Evolutionary conservation across 2,113 vertebrate genomes (phyloP), one percentile per base, ranked within the genome.

Genomic region (Perca flavescens): DNA sequence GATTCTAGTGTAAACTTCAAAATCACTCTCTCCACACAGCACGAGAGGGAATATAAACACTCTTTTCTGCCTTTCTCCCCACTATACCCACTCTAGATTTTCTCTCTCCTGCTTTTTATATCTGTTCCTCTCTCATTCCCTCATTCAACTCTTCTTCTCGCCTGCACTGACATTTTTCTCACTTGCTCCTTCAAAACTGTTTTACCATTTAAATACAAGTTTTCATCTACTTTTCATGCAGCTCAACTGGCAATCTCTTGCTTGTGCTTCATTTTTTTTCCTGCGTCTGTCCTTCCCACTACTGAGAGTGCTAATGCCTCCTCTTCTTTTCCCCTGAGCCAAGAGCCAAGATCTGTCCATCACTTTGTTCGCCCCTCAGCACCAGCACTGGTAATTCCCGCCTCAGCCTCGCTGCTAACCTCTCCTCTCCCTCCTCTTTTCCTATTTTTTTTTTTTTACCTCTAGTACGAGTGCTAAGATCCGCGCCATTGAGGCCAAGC

Each of bases 401-500:
- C 58, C 58, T 72, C 72, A 73, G 60, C 61, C 60, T 78, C n/a
- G 3, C 50, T 5, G 21, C 76, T 87, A 71, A 80, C 63, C n/a
- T 81, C 77, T 69, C 31, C 53, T 36, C n/a, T 67, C 16, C 46
- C 12, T 14, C 40, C 28, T 21, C 31, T 47, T 52, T 57, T 21
- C 14, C 17, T 14, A 8, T 34, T 11, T 60, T 52, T 21, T 13
- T 15, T 15, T 14, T 72, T 8, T 17, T 4, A 11, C 34, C 61
- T 87, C 64, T 10, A 99, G 98, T 22, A 97, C 98, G 77, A 99
- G 96, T 78, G 97, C 97, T 13, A 99, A 99, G 92, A 99, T 99
- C 84, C 97, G 98, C 77, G 98, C 97, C 88, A 99, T 99, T 50
- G 98, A 99, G 94, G 97, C 98, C 80, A 99, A 99, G 94, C 97